These are phyloP conservation scores for Manis crassicaudata DNA, from an alignment of 2,797 vertebrate species.

Conservation along the genomic window DNA sequence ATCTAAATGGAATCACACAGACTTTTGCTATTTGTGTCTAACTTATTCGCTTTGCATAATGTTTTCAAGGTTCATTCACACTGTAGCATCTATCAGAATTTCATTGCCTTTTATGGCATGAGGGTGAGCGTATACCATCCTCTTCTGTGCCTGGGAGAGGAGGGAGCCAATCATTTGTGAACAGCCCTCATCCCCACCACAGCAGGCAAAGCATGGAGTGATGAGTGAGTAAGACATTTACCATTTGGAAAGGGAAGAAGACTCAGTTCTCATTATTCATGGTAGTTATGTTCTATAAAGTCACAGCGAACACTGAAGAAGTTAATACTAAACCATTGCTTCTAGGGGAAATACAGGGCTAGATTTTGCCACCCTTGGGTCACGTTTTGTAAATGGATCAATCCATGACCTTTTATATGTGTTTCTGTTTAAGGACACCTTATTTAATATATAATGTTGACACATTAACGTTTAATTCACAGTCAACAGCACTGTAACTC, in stretches of 20 bases:
- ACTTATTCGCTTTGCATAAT: not conserved
- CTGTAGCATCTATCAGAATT: not conserved
- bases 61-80: not conserved
- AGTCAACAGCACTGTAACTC: not conserved
- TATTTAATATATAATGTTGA: not conserved
- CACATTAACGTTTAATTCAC: not conserved
- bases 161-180: not conserved
- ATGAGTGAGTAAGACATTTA: not conserved
- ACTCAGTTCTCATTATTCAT: not conserved
- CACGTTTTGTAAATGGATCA: not conserved
- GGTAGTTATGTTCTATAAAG: not conserved
- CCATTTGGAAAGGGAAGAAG: not conserved
- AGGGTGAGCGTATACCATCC: not conserved
- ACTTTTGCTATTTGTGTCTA: not conserved
- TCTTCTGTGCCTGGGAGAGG: not conserved
- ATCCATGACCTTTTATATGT: not conserved
- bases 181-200: not conserved
- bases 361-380: not conserved
- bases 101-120: not conserved
- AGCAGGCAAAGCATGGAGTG: not conserved
- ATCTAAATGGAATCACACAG: not conserved
- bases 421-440: not conserved
- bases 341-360: not conserved
- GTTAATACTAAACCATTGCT: not conserved
- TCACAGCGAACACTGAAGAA: not conserved